Percentiles rank a stretch among this genome's conserved stretches.
Conservation (phyloP, 2,113 vertebrate genomes). For the Lagenorhynchus albirostris region DNA sequence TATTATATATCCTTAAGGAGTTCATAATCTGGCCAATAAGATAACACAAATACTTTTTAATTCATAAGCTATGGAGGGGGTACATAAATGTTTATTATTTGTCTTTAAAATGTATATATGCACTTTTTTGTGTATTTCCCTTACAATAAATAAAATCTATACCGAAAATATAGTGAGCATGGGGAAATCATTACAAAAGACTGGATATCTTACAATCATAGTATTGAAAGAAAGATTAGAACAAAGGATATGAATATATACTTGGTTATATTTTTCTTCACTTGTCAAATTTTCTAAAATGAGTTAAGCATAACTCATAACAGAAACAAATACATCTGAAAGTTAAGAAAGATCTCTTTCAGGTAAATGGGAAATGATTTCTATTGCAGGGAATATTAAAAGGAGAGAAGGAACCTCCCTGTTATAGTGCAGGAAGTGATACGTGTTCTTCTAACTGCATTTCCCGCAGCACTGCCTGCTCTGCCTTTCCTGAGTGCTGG, state of each 20-base stretch:
- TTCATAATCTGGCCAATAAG: not conserved
- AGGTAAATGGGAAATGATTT: not conserved
- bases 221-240: not conserved
- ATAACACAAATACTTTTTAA: not conserved
- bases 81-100: not conserved
- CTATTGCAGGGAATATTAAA: not conserved
- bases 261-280: not conserved
- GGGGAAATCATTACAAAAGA: not conserved
- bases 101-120: not conserved
- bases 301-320: not conserved
- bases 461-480: not conserved
- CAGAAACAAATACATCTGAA: not conserved
- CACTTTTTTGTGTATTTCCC: not conserved
- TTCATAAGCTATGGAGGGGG: not conserved
- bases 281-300: not conserved
- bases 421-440: not conserved
- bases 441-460: not conserved
- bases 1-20: not conserved
- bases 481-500: not conserved
- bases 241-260: not conserved
- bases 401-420: not conserved
- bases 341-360: not conserved
- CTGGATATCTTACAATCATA: not conserved
- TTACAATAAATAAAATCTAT: not conserved
- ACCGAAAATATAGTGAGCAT: not conserved